These are phyloP conservation scores for Papilio helenus DNA, from an alignment of 1,140 invertebrate genomes.

Conservation along the genomic window DNA sequence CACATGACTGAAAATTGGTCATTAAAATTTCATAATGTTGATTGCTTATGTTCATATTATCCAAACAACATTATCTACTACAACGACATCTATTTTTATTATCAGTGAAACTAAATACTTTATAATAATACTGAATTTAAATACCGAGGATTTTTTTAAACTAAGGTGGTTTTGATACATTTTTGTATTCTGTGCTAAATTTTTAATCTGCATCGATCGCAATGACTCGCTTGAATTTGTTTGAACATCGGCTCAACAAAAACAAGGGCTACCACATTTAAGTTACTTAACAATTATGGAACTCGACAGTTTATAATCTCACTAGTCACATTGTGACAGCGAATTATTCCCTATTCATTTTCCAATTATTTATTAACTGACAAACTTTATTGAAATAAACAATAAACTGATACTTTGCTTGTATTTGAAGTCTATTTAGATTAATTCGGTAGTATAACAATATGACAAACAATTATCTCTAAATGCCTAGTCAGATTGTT, in stretches of 20 bases:
- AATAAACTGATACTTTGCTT: no score
- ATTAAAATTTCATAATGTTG: background rate
- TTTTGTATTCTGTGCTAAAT: constrained; percentile 21
- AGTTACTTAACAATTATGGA: background rate
- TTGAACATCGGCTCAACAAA: constrained; percentile 28
- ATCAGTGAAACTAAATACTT: no score
- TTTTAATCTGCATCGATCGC: constrained; percentile 33
- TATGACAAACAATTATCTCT: no score
- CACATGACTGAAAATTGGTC: background rate
- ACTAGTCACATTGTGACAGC: background rate
- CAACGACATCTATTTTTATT: no score
- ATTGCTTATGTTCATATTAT: background rate
- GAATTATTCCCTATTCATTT: no score
- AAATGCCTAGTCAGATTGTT: background rate
- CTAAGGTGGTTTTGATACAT: background rate
- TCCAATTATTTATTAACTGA: no score
- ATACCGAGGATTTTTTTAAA: background rate
- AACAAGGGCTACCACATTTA: constrained; percentile 25
- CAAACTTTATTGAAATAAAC: no score
- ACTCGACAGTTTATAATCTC: background rate
- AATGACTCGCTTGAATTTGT: constrained; percentile 28
- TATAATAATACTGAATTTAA: no score
- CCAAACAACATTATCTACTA: background rate
- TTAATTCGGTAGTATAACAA: no score
- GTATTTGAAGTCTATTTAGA: no score